Evolutionary conservation across 2,113 vertebrate genomes (phyloP), one percentile per base, ranked within the genome.

Genomic region (Panthera uncia): DNA sequence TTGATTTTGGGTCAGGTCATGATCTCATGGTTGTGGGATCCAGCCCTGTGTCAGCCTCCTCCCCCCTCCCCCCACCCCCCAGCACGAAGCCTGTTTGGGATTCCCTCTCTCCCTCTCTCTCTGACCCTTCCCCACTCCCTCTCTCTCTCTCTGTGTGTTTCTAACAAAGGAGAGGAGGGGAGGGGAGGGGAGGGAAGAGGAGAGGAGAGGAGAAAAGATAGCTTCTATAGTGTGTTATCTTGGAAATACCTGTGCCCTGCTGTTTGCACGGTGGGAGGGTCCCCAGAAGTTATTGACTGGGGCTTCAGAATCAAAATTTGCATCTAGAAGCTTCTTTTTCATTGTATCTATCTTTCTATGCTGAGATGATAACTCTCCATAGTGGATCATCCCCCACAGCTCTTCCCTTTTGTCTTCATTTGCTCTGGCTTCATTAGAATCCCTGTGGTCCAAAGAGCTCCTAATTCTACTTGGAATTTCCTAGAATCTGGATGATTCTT

Each of bases 331-430:
- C 18, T 52, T 89, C 15, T 3, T 12, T 61, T 71, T 76, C 71
- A 45, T 7, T 76, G n/a, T 10, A 1, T 92, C 52, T 52, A 21
- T 29, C 63, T 7, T 19, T 52, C 41, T 23, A 4, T 84, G 33
- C 71, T 76, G 33, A 65, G 57, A 68, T 31, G 19, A 29, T 25
- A 31, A 29, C n/a, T 74, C 48, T 6, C 57, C 18, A 4, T 4
- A 11, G 36, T n/a, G 27, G 19, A 4, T 10, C 1, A 8, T 2
- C 25, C 7, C 4, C 45, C 4, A 0, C 1, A 13, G 4, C 27
- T 69, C 63, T 85, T 76, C 36, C 2, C 5, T 27, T 25, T 3
- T 92, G 3, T 66, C 7, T 31, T 48, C 18, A 29, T 55, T 65
- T 65, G 21, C 38, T 73, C 29, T 38, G 86, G 68, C n/a, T 92